These are phyloP conservation scores for Urocolius indicus DNA, from an alignment of 2,113 vertebrate species.

Conservation along the genomic window DNA sequence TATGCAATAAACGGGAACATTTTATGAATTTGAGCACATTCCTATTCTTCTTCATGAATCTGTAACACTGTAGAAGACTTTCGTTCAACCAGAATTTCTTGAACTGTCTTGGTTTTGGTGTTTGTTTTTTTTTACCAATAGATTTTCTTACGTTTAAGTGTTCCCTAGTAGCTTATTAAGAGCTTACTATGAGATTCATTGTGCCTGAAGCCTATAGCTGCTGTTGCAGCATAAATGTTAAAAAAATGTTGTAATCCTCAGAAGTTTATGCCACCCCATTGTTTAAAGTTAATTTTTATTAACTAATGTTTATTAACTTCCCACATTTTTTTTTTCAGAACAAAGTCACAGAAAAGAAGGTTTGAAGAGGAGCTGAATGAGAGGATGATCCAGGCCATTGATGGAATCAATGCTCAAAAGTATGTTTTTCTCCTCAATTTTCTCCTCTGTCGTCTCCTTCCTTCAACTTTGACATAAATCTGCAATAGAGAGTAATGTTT, in stretches of 20 bases:
- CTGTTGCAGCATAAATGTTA: neutral
- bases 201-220: neutral
- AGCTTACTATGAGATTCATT: neutral
- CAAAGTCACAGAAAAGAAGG: conserved; percentile 95
- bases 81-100: neutral
- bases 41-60: neutral
- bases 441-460: neutral
- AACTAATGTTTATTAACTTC: neutral
- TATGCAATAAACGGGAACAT: neutral
- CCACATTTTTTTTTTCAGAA: conserved; percentile 76
- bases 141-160: neutral
- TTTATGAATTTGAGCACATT: conserved; percentile 4
- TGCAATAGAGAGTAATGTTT: neutral
- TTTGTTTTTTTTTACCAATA: neutral
- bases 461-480: neutral
- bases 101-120: neutral
- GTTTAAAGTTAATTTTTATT: neutral
- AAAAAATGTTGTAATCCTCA: neutral
- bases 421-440: conserved; percentile 67
- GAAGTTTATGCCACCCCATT: neutral
- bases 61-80: neutral
- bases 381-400: conserved; percentile 96
- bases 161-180: neutral
- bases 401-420: conserved; percentile 98
- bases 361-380: conserved; percentile 98